A percentile compares a stretch with the other conserved stretches of the same genome.
Conservation (phyloP, 2,113 vertebrate genomes). For the Pangasianodon hypophthalmus region DNA sequence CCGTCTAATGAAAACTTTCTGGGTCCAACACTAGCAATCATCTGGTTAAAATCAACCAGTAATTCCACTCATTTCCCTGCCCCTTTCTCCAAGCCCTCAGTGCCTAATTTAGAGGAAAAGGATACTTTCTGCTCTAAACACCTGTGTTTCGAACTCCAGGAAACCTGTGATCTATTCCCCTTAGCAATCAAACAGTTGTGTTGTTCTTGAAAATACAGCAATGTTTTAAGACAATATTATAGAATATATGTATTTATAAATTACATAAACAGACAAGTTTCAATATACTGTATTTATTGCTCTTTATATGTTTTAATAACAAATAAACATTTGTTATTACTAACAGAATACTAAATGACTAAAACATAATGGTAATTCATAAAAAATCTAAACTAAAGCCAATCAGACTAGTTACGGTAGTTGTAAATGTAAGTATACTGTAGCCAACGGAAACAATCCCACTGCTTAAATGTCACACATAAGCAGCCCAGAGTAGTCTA, state of each 20-base stretch:
- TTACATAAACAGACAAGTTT: background rate
- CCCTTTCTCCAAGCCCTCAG: conserved; percentile 86
- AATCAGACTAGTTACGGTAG: background rate
- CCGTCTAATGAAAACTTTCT: conserved; percentile 92
- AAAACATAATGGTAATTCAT: background rate
- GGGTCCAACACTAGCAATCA: conserved; percentile 95
- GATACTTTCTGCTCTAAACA: conserved; percentile 89
- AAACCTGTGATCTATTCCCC: conserved; percentile 54
- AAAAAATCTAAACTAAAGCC: background rate
- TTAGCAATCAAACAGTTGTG: conserved; percentile 49
- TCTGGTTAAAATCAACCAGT: conserved; percentile 99
- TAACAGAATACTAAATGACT: background rate
- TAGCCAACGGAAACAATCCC: background rate
- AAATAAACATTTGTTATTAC: background rate
- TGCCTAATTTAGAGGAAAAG: conserved; percentile 95
- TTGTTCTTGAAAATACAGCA: conserved; percentile 37
- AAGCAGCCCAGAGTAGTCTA: conserved; percentile 45
- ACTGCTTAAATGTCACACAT: background rate
- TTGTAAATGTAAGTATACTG: background rate
- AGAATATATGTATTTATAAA: background rate
- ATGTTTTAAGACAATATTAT: conserved; percentile 23
- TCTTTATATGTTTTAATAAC: no score
- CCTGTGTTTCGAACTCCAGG: conserved; percentile 83
- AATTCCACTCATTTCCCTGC: conserved; percentile 96
- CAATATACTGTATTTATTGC: background rate